A percentile compares a stretch with the other conserved stretches of the same genome.
These are phyloP conservation scores for Cryptotermes secundus DNA, from an alignment of 1,140 invertebrate species.

Conservation along the genomic window DNA sequence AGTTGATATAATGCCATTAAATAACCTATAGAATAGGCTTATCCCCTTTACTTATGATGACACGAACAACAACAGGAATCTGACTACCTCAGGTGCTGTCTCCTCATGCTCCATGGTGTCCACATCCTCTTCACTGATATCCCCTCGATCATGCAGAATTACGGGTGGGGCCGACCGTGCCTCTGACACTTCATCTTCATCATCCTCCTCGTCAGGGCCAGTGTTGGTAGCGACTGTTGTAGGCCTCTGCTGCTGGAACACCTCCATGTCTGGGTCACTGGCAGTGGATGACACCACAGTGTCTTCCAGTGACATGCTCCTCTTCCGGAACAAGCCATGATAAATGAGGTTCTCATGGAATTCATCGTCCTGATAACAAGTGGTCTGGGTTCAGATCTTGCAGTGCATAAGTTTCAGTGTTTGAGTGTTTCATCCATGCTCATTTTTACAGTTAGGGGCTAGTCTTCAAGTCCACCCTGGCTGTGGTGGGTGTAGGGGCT, in stretches of 20 bases:
- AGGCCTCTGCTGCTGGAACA: conserved; percentile 17
- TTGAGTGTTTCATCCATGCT: too few species aligned
- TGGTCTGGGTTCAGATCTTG: too few species aligned
- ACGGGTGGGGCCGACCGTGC: neutral
- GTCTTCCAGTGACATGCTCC: conserved; percentile 42
- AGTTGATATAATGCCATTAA: too few species aligned
- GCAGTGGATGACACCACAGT: conserved; percentile 34
- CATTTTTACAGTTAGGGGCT: too few species aligned
- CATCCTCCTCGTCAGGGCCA: conserved; percentile 26
- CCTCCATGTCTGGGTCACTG: conserved; percentile 30
- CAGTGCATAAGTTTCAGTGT: too few species aligned
- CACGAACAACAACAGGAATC: too few species aligned
- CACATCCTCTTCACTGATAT: neutral
- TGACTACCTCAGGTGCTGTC: neutral
- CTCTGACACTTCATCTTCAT: conserved; percentile 1
- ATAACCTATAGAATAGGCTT: too few species aligned
- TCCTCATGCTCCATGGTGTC: neutral
- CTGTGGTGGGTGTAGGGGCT: too few species aligned
- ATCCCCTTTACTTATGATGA: too few species aligned
- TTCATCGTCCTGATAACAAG: conserved; percentile 50
- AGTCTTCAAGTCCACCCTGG: too few species aligned
- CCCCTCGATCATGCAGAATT: conserved; percentile 24
- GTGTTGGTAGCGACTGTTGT: conserved; percentile 21
- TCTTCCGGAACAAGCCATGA: conserved; percentile 59
- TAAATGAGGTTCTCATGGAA: conserved; percentile 78